Conservation (phyloP, 2,888 invertebrate genomes). For the Leistus spinibarbis region DNA sequence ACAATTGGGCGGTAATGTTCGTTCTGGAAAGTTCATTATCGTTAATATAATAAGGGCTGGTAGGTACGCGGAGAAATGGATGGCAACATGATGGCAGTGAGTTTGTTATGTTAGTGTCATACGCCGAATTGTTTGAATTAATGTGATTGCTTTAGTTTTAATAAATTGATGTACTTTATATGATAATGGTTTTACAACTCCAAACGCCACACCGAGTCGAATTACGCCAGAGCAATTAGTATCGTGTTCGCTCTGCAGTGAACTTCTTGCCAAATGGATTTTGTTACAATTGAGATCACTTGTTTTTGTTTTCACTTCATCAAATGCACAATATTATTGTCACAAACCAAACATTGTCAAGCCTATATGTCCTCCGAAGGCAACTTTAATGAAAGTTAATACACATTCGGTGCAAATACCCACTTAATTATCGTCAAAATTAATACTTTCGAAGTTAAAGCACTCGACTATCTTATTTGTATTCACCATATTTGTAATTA, state of each 20-base stretch:
- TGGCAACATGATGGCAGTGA: not conserved
- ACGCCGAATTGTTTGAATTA: slow-evolving; percentile 32
- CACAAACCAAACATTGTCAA: not conserved
- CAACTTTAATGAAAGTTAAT: too few species aligned
- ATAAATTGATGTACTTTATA: slow-evolving; percentile 38
- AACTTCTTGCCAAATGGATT: not conserved
- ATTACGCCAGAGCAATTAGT: slow-evolving; percentile 2
- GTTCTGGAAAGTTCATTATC: not conserved
- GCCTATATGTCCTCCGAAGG: too few species aligned
- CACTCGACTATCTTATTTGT: too few species aligned
- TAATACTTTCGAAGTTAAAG: too few species aligned
- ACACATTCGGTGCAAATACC: too few species aligned
- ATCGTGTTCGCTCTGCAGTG: slow-evolving; percentile 1
- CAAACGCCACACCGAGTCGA: not conserved
- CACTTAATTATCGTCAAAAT: too few species aligned
- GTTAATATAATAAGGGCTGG: not conserved
- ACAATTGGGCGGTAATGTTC: not conserved
- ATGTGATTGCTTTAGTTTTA: slow-evolving; percentile 35
- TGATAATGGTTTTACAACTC: slow-evolving; percentile 34
- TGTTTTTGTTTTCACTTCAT: not conserved
- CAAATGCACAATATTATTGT: not conserved
- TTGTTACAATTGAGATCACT: not conserved
- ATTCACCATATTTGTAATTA: too few species aligned
- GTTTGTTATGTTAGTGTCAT: slow-evolving; percentile 24
- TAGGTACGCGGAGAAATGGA: not conserved